These are phyloP conservation scores for Chrysolina oricalcia DNA, from an alignment of 2,888 invertebrate species.

Conservation along the genomic window DNA sequence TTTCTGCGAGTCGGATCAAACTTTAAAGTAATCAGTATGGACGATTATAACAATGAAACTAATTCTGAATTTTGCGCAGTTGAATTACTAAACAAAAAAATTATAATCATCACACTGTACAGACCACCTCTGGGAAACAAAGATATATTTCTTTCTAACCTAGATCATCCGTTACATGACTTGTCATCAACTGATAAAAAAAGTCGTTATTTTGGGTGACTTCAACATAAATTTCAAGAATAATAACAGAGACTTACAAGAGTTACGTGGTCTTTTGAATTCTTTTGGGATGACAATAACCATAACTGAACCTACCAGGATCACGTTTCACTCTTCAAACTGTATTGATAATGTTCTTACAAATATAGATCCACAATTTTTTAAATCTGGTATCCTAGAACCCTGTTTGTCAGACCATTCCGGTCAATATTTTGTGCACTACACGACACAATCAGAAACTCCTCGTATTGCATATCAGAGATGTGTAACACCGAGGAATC, in stretches of 20 bases:
- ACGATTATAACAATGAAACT: conserved; percentile 27
- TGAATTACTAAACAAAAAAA: conserved; percentile 23
- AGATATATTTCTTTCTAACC: conserved; percentile 21
- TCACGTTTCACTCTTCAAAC: conserved; percentile 7
- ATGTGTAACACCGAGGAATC: too few species aligned
- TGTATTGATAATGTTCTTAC: conserved; percentile 28
- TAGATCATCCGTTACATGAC: conserved; percentile 16
- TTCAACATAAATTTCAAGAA: conserved; percentile 19
- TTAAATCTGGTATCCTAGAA: too few species aligned
- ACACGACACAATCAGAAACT: too few species aligned
- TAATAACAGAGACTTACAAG: conserved; percentile 25
- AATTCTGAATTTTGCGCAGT: conserved; percentile 24
- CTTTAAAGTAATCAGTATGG: conserved; percentile 16
- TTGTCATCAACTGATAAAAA: conserved; percentile 26
- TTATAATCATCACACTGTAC: background rate
- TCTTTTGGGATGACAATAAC: conserved; percentile 19
- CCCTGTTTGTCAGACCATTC: too few species aligned
- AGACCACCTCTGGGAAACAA: conserved; percentile 15
- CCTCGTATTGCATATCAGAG: too few species aligned
- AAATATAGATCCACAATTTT: conserved; percentile 28
- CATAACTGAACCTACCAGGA: conserved; percentile 24
- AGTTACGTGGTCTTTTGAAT: conserved; percentile 27
- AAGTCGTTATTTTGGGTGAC: conserved; percentile 15
- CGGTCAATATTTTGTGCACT: too few species aligned
- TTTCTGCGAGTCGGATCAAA: conserved; percentile 18